These are phyloP conservation scores for Atethmia centrago DNA, from an alignment of 2,888 invertebrate species.

Conservation along the genomic window DNA sequence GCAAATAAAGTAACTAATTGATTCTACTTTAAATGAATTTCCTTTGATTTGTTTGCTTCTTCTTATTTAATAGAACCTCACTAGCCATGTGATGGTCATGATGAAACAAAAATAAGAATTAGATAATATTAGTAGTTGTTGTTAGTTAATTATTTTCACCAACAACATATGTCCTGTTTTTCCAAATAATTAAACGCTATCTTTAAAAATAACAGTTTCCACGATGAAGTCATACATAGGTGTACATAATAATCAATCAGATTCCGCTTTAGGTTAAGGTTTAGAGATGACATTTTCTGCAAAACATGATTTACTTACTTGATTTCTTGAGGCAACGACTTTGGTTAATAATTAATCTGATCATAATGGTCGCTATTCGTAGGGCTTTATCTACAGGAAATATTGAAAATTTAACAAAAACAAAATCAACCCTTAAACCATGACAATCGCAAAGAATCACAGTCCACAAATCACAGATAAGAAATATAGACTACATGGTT, in stretches of 20 bases:
- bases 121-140: slow-evolving; percentile 12
- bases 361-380: slow-evolving; percentile 78
- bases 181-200: slow-evolving; percentile 12
- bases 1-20: neutral
- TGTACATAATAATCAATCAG: slow-evolving; percentile 80
- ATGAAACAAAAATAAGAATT: slow-evolving; percentile 48
- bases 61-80: slow-evolving; percentile 8
- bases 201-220: slow-evolving; percentile 67
- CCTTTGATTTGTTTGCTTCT: neutral
- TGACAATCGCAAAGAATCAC: slow-evolving; percentile 77
- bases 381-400: slow-evolving; percentile 70
- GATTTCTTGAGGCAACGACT: slow-evolving; percentile 85
- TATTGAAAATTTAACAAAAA: slow-evolving; percentile 83
- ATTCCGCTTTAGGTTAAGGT: slow-evolving; percentile 76
- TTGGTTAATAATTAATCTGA: slow-evolving; percentile 83
- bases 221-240: slow-evolving; percentile 72
- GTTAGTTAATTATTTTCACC: neutral
- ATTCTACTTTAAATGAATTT: neutral
- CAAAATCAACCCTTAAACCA: slow-evolving; percentile 88
- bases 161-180: neutral
- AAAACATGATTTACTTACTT: slow-evolving; percentile 77
- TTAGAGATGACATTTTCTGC: slow-evolving; percentile 48
- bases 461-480: slow-evolving; percentile 47
- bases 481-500: slow-evolving; percentile 35
- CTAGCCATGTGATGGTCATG: slow-evolving; percentile 51